Percentiles rank a stretch among this genome's conserved stretches.
These are phyloP conservation scores for Galeopterus variegatus DNA, from an alignment of 2,113 vertebrate species.

Conservation along the genomic window DNA sequence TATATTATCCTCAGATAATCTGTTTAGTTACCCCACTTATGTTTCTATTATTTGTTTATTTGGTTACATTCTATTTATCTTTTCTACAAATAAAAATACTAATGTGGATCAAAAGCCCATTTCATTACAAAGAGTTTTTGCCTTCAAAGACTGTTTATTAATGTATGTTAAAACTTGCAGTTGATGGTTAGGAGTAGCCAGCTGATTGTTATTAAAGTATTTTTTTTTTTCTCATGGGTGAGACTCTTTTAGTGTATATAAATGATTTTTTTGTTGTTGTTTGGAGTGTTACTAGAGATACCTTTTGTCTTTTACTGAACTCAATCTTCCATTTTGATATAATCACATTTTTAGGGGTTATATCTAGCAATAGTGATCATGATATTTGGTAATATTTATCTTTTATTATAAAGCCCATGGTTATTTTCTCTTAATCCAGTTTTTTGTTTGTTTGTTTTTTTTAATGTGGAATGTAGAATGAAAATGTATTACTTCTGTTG, in stretches of 20 bases:
- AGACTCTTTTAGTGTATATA: background rate
- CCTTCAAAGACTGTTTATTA: background rate
- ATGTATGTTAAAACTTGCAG: background rate
- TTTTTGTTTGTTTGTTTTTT: background rate
- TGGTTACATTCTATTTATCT: slow-evolving; percentile 19
- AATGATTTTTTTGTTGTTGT: background rate
- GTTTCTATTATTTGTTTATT: background rate
- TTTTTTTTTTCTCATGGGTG: background rate
- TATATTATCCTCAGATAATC: background rate
- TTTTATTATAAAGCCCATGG: background rate
- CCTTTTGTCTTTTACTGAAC: background rate
- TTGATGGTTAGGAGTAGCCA: background rate
- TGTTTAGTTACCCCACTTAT: background rate
- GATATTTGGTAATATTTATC: background rate
- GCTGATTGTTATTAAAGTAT: background rate
- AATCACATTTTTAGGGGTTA: background rate
- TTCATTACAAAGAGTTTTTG: background rate
- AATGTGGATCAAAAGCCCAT: background rate
- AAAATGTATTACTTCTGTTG: background rate
- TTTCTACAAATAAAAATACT: background rate
- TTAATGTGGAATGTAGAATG: background rate
- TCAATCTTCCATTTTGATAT: background rate
- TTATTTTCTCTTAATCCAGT: background rate
- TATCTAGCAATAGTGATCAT: background rate
- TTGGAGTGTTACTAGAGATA: background rate